Base-by-base conservation (phyloP, 1,140 invertebrate species). In the Varroa destructor region DNA sequence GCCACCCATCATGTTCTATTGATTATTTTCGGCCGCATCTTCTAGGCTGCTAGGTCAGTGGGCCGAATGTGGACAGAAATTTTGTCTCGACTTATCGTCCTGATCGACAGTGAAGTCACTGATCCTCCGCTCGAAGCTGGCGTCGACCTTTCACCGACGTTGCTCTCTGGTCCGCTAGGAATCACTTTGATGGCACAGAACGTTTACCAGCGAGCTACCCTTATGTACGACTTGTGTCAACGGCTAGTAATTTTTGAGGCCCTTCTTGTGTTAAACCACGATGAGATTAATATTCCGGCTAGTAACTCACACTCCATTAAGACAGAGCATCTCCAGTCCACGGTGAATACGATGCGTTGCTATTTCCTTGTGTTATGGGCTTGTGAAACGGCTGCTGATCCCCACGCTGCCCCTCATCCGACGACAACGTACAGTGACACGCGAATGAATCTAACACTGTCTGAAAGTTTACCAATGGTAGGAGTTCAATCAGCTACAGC, bases 21-120 rank as follows among this genome's bases (percentile, higher is more conserved):
- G 36, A 67, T 37, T 25, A 2, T 43, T 67, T 12, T 67, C 36
- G 1, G 40, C 46, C 37, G 12, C 12, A 2, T 5, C 14, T 67
- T 67, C 36, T 46, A 67, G 61, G 46, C 46, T 67, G 61, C 61
- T 3, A 67, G 40, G 40, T 43, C 61, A 46, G 46, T 67, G 40
- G 61, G 61, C 2, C 40, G 37, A 2, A 46, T 12, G 12, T 67
- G 61, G 61, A 12, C 61, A 2, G 61, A 67, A 40, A 67, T 40
- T 40, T 67, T 67, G 36, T 67, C 61, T 40, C 61, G 61, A 3
- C 37, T 67, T 40, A 67, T 67, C 40, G 61, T 67, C 14, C 61
- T 67, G 1, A 67, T 67, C 61, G 61, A 67, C 61, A 67, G 61
- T 37, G 61, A 67, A 46, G 61, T 67, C 61, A 67, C 40, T 8